These are phyloP conservation scores for Lasioglossum morio DNA, from an alignment of 2,888 invertebrate genomes.

Conservation along the genomic window DNA sequence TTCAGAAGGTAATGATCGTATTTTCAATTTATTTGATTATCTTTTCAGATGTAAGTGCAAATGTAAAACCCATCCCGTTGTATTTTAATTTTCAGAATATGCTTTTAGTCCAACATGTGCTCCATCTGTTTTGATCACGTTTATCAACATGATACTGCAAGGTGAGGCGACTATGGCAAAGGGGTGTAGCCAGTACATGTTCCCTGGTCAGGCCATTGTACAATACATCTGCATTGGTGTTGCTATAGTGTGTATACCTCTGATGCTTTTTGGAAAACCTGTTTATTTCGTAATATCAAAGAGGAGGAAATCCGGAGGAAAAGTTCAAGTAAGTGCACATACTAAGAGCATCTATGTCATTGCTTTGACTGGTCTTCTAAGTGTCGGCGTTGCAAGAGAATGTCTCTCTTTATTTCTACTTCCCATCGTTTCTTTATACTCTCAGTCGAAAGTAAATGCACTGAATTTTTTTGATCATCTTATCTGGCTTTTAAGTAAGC, in stretches of 20 bases:
- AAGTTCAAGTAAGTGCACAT: constrained; percentile 81
- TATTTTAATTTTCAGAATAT: constrained; percentile 19
- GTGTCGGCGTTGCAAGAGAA: neutral
- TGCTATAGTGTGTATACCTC: constrained; percentile 90
- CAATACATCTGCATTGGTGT: constrained; percentile 88
- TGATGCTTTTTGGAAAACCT: constrained; percentile 93
- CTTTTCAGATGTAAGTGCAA: neutral
- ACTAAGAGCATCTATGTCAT: neutral
- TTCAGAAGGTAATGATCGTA: constrained; percentile 56
- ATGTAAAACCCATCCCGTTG: neutral
- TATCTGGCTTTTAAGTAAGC: neutral
- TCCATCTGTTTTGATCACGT: constrained; percentile 91
- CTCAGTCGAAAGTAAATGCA: neutral
- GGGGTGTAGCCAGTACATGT: constrained; percentile 87
- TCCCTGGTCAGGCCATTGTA: constrained; percentile 86
- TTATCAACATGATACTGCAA: constrained; percentile 91
- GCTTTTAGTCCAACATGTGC: constrained; percentile 87
- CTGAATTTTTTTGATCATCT: neutral
- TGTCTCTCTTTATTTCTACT: neutral
- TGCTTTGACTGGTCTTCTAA: neutral
- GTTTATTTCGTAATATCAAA: constrained; percentile 78
- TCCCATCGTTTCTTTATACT: neutral
- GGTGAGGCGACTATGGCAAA: constrained; percentile 84
- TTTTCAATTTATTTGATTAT: neutral
- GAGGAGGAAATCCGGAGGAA: constrained; percentile 71